A percentile compares a stretch with the other conserved stretches of the same genome.
phyloP scores from a whole-genome alignment of 2,888 invertebrate genomes.

The Andrena minutula region DNA sequence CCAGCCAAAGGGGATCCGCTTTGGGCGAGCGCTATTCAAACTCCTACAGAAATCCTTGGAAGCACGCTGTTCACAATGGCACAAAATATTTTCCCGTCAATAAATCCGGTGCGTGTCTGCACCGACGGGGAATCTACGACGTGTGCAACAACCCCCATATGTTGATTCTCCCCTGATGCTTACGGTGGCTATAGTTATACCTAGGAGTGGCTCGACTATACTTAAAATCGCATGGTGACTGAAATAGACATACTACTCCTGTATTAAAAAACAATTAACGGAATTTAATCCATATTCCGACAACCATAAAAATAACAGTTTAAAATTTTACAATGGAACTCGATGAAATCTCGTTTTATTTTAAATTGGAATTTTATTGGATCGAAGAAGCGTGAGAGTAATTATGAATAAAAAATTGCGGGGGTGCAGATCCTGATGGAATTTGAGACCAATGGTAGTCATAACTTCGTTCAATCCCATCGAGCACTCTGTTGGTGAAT shows the following conservation, averaged over 20 bases:
- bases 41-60: constrained; percentile 25
- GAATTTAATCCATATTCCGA: no score
- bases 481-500: constrained; percentile 71
- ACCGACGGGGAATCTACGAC: constrained; percentile 33
- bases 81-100: constrained; percentile 51
- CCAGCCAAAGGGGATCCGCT: constrained; percentile 11
- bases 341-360: background rate
- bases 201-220: background rate
- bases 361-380: background rate
- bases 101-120: constrained; percentile 49
- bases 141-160: constrained; percentile 18
- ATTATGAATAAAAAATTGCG: background rate
- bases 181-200: background rate
- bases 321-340: background rate
- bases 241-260: no score
- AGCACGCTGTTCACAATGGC: constrained; percentile 25
- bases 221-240: background rate
- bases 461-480: constrained; percentile 49
- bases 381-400: background rate
- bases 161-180: background rate
- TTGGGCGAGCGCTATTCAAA: constrained; percentile 13
- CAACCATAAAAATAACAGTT: background rate
- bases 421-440: background rate
- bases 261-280: no score
- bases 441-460: background rate